A percentile compares a stretch with the other conserved stretches of the same genome.
Conservation (phyloP, 2,888 invertebrate species). For the Ochlodes sylvanus region DNA sequence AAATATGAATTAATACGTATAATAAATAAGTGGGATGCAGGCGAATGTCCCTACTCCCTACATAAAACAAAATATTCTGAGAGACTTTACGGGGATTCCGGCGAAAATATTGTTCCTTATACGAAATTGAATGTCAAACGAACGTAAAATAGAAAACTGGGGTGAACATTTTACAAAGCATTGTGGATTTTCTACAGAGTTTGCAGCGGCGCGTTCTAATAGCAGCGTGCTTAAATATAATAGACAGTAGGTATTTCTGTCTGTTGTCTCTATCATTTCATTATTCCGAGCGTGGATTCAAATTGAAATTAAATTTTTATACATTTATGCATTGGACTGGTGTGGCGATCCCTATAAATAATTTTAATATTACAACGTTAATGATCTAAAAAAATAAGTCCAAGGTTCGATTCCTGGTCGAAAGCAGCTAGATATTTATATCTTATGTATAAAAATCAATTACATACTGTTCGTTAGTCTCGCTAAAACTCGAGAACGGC, state of each 20-base stretch:
- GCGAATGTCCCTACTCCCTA: not conserved
- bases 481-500: too few relatives aligned
- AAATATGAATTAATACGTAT: too few relatives aligned
- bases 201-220: not conserved
- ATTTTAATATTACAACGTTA: too few relatives aligned
- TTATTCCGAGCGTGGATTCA: not conserved
- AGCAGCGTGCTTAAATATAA: not conserved
- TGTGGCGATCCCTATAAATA: too few relatives aligned
- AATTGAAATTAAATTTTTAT: not conserved
- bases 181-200: not conserved
- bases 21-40: not conserved
- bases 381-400: too few relatives aligned
- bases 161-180: not conserved
- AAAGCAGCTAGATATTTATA: too few relatives aligned
- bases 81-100: not conserved
- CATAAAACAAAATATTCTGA: not conserved
- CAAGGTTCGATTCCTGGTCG: too few relatives aligned
- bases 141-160: conserved; percentile 3
- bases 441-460: too few relatives aligned
- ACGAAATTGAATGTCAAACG: conserved; percentile 8
- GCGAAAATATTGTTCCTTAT: conserved; percentile 1
- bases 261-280: not conserved
- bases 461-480: too few relatives aligned
- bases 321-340: too few relatives aligned
- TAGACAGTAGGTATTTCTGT: not conserved